A percentile compares a stretch with the other conserved stretches of the same genome.
phyloP scores from a whole-genome alignment of 2,113 vertebrate genomes.

The Cacatua alba region DNA sequence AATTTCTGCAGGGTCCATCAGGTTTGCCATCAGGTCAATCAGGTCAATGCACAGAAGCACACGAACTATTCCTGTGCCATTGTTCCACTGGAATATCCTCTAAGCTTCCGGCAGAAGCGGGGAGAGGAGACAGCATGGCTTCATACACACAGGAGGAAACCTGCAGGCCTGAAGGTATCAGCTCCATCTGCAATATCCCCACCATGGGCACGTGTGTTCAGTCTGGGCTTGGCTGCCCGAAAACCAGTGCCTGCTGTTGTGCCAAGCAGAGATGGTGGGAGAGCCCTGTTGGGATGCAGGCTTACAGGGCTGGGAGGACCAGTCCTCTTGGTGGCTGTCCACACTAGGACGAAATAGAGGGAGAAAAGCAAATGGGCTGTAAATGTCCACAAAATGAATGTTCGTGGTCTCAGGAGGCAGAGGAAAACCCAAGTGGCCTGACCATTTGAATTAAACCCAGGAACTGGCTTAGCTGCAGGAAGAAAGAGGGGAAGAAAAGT shows the following conservation, averaged over 20 bases:
- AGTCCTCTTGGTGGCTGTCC: background rate
- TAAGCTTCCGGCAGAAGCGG: background rate
- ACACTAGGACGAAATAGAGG: background rate
- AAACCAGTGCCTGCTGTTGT: rapidly evolving
- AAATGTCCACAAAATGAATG: background rate
- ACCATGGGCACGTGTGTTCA: rapidly evolving
- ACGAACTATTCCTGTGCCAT: background rate
- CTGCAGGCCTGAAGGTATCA: background rate
- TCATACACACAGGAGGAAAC: background rate
- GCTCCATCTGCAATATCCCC: background rate
- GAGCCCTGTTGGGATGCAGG: background rate
- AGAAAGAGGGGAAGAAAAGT: background rate
- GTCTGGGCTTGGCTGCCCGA: background rate
- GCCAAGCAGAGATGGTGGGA: rapidly evolving
- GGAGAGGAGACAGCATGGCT: background rate
- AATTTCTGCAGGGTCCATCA: conserved; percentile 1
- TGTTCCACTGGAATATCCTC: background rate
- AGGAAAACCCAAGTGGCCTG: background rate
- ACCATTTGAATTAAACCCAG: background rate
- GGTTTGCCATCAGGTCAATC: background rate
- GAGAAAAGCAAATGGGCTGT: background rate
- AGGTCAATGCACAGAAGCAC: background rate
- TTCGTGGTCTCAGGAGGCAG: background rate
- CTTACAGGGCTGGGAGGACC: background rate
- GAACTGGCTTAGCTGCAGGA: background rate